Evolutionary conservation across 2,888 invertebrate species (phyloP).

Genomic region (Cosmia trapezina): DNA sequence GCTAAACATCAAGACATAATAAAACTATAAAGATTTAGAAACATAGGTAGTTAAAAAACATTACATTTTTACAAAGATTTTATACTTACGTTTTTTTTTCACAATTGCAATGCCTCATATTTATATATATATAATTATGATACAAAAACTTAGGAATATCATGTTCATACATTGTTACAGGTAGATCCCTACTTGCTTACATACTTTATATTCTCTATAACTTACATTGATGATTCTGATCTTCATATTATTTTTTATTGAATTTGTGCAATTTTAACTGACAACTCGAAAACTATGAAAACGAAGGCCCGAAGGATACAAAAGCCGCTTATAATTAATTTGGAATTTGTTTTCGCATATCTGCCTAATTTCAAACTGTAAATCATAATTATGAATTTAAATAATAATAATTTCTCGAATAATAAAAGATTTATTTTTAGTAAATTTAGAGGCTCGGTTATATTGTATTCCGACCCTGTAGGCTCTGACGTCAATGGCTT

Average conservation of each 20-base stretch:
- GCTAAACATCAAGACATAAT: not conserved
- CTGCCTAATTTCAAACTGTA: slow-evolving; percentile 12
- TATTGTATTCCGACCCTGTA: slow-evolving; percentile 70
- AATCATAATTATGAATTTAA: slow-evolving; percentile 20
- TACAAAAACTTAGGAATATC: not conserved
- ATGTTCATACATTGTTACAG: not conserved
- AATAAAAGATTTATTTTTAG: slow-evolving; percentile 34
- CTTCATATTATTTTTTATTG: not conserved
- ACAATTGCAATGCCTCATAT: not conserved
- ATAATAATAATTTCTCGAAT: slow-evolving; percentile 10
- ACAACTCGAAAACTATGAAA: not conserved
- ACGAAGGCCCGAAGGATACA: not conserved
- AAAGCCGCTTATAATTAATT: not conserved
- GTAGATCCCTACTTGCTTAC: not conserved
- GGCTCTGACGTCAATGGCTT: slow-evolving; percentile 76
- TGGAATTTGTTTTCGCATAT: not conserved
- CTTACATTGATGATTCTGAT: not conserved
- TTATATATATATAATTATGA: not conserved
- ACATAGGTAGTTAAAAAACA: not conserved
- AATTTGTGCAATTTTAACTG: not conserved
- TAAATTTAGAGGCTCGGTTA: slow-evolving; percentile 44
- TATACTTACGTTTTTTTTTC: not conserved
- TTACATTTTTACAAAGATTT: not conserved
- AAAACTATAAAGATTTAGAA: slow-evolving; percentile 13
- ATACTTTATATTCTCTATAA: not conserved